Evolutionary conservation across 2,888 invertebrate species (phyloP), one percentile per base, ranked within the genome.

Genomic region (Diabrotica balteata): DNA sequence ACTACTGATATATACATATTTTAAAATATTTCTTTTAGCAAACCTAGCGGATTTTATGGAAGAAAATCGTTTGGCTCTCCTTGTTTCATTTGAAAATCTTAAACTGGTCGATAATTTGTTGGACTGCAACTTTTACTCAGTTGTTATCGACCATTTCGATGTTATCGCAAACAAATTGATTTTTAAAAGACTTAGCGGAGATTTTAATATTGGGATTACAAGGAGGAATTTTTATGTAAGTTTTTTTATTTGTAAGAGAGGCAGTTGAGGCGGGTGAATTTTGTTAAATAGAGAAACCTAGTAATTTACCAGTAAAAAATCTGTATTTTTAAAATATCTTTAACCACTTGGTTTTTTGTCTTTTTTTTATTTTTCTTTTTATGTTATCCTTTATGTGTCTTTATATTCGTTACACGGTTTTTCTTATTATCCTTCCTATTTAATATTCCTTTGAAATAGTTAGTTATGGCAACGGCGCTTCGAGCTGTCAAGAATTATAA

Each of bases 141-240:
- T 81, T 11, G 63, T 81, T 44, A 73, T 81, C 44, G 81, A 82
- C 66, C 73, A 78, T 51, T 72, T 81, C 60, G 82, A 83, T 75
- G 49, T 72, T 61, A 64, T 82, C 10, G 77, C 79, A n/a, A 75
- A 69, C 1, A 82, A 82, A 72, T 64, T 71, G 47, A 62, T 78
- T 52, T 60, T 81, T 8, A 78, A 73, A 44, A 78, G 75, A 62
- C 66, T 81, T 8, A 63, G 68, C 54, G 77, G 80, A 7, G 62
- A 70, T 9, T 83, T 80, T 69, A 79, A 80, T 63, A 76, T 83
- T 61, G 83, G 81, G 42, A 70, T 82, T 51, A 80, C 80, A 2
- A 58, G 69, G 47, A 75, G 77, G 69, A 82, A 80, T 71, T 83
- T 83, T 74, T 77, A 79, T 72, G 82, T 82, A 75, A 75, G 77